Percentiles rank a stretch among this genome's conserved stretches.
Conservation (phyloP, 2,888 invertebrate genomes). For the Anthophora plumipes region DNA sequence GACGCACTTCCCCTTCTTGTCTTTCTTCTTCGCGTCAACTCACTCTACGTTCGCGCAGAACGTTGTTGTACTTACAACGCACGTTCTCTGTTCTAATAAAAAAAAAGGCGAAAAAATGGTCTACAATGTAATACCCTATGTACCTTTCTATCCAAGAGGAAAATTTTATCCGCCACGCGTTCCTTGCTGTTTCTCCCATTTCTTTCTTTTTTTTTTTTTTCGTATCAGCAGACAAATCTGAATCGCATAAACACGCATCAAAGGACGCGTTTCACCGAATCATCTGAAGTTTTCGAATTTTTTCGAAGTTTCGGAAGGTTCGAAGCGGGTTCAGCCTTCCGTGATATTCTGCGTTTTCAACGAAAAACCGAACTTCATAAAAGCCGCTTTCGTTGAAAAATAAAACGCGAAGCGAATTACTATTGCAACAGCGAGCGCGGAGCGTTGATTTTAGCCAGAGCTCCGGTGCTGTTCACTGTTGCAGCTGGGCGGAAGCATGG, state of each 20-base stretch:
- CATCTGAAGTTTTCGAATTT: background rate
- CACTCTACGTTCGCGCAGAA: background rate
- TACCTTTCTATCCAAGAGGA: no score
- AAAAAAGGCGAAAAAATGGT: background rate
- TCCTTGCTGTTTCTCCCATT: background rate
- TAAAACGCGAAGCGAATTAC: constrained; percentile 8
- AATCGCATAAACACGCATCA: background rate
- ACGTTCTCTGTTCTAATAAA: no score
- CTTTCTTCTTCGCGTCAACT: background rate
- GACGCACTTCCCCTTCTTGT: background rate
- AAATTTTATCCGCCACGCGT: no score
- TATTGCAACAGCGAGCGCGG: background rate
- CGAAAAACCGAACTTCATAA: background rate
- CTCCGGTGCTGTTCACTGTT: background rate
- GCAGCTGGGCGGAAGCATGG: background rate
- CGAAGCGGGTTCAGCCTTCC: background rate
- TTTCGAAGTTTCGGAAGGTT: background rate
- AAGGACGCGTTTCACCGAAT: background rate
- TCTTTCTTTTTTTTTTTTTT: background rate
- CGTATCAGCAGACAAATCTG: no score
- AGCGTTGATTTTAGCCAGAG: background rate
- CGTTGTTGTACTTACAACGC: no score
- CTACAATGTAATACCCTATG: no score
- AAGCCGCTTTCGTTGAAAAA: background rate
- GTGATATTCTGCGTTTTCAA: background rate